phyloP scores from a whole-genome alignment of 2,888 invertebrate species.

The Pteria penguin region DNA sequence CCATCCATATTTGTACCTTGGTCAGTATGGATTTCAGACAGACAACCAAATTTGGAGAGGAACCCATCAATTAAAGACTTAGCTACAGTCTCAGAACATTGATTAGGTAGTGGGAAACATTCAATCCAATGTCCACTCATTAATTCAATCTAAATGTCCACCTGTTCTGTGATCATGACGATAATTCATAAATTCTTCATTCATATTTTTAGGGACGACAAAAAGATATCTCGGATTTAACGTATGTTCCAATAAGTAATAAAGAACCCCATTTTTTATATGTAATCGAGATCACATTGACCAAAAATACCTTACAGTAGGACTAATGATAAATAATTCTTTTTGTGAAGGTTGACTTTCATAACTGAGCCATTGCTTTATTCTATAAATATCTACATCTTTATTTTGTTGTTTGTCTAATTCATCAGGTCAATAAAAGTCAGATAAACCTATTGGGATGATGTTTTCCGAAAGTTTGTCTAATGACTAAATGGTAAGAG shows the following conservation, averaged over 20 bases:
- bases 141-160: constrained; percentile 24
- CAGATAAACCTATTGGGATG: not conserved
- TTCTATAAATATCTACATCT: not conserved
- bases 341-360: not conserved
- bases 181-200: not conserved
- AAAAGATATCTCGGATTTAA: not conserved
- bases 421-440: not conserved
- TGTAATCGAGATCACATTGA: not conserved
- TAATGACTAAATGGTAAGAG: no score
- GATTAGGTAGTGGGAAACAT: constrained; percentile 27
- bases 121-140: constrained; percentile 25
- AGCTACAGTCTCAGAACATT: constrained; percentile 18
- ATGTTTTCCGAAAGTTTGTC: not conserved
- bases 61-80: no score
- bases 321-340: no score
- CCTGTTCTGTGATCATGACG: constrained; percentile 13
- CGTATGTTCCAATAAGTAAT: constrained; percentile 7
- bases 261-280: not conserved
- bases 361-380: not conserved
- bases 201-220: not conserved
- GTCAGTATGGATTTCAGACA: constrained; percentile 21
- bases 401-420: not conserved
- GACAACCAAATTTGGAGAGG: constrained; percentile 30
- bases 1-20: constrained; percentile 38
- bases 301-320: constrained; percentile 11